Percentiles rank a stretch among this genome's conserved stretches.
Conservation (phyloP, 1,140 invertebrate species). For the Caenorhabditis tropicalis region DNA sequence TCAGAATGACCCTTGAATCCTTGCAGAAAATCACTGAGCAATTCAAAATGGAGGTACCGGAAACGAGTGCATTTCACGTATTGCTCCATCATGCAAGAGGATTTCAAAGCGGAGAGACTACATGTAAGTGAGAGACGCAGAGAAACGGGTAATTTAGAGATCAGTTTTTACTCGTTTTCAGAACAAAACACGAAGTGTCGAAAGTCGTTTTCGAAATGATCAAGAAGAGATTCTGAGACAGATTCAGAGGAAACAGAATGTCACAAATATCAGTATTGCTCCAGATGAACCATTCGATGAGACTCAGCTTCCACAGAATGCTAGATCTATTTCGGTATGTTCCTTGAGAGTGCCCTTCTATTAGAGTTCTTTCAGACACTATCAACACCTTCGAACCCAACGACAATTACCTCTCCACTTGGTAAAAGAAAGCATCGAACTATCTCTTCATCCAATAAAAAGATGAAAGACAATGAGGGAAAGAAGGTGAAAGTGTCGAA, state of each 20-base stretch:
- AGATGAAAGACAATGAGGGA: conserved; percentile 27
- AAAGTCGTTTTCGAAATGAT: conserved; percentile 3
- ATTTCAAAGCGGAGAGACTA: conserved; percentile 31
- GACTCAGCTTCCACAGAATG: not conserved
- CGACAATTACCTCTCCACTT: conserved; percentile 3
- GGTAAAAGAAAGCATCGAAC: conserved; percentile 20
- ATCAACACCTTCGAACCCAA: not conserved
- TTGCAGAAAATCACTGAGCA: conserved; percentile 65
- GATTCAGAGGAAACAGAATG: conserved; percentile 52
- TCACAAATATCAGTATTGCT: conserved; percentile 49
- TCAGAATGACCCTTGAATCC: not conserved
- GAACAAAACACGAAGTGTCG: conserved; percentile 36
- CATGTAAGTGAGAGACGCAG: not conserved
- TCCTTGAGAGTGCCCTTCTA: no score
- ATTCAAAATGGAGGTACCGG: conserved; percentile 68
- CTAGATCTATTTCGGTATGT: conserved; percentile 12
- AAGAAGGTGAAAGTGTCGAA: conserved; percentile 14
- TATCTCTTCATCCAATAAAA: not conserved
- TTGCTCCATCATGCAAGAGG: conserved; percentile 63
- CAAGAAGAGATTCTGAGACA: conserved; percentile 41
- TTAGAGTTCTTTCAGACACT: not conserved
- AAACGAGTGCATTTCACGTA: conserved; percentile 70
- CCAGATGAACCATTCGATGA: conserved; percentile 35
- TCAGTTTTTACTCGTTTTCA: not conserved
- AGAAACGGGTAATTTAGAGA: not conserved